These are phyloP conservation scores for Pinctada fucata DNA, from an alignment of 2,888 invertebrate genomes.

Conservation along the genomic window DNA sequence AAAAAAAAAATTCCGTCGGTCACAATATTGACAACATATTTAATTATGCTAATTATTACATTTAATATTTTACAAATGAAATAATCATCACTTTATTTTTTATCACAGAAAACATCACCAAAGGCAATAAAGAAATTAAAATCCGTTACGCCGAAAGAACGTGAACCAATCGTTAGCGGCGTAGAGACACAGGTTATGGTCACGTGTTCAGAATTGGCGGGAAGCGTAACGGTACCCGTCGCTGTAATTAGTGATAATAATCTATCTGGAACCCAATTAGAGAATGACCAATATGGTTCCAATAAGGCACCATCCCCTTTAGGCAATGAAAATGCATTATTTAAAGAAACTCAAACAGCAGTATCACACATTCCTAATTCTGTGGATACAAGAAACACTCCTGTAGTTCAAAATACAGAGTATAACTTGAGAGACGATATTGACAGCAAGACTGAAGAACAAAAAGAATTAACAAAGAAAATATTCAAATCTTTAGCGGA, in stretches of 20 bases:
- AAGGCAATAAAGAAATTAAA: neutral
- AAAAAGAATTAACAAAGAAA: conserved; percentile 55
- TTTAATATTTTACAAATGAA: neutral
- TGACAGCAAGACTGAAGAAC: conserved; percentile 9
- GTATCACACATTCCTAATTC: neutral
- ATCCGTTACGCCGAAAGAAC: conserved; percentile 2
- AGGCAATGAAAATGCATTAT: conserved; percentile 12
- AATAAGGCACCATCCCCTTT: neutral
- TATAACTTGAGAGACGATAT: neutral
- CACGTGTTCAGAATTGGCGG: neutral
- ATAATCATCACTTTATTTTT: neutral
- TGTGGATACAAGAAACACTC: neutral
- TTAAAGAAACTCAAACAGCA: conserved; percentile 15
- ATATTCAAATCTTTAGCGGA: conserved; percentile 63
- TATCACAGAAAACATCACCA: neutral
- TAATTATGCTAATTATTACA: neutral
- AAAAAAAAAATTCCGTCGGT: neutral
- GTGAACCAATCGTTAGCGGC: conserved; percentile 6
- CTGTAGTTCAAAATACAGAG: neutral
- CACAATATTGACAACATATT: neutral
- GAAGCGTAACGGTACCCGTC: neutral
- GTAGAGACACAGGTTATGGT: neutral
- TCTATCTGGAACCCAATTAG: neutral
- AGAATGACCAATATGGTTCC: neutral
- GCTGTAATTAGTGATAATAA: neutral